Percentiles rank a stretch among this genome's conserved stretches.
These are phyloP conservation scores for Apolygus lucorum DNA, from an alignment of 1,140 invertebrate genomes.

Conservation along the genomic window DNA sequence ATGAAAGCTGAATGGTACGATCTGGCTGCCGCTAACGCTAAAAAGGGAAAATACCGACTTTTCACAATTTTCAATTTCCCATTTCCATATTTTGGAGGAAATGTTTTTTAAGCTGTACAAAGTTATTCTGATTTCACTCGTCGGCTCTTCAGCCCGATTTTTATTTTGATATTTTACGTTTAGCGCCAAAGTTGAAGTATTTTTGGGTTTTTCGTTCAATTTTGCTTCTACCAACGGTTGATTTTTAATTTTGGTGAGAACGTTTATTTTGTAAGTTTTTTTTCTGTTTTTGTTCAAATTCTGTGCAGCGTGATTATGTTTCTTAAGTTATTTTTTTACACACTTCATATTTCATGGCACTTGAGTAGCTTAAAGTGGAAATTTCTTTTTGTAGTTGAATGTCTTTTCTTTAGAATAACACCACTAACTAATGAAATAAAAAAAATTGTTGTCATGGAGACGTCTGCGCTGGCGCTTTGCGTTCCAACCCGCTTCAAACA, in stretches of 20 bases:
- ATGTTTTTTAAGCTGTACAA: constrained; percentile 1
- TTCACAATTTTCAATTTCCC: too few relatives aligned
- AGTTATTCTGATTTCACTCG: background rate
- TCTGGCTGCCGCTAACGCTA: too few relatives aligned
- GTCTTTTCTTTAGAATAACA: constrained; percentile 3
- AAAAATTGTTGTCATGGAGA: too few relatives aligned
- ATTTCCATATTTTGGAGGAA: constrained; percentile 13
- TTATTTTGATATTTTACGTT: constrained; percentile 8
- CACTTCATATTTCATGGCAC: constrained; percentile 9
- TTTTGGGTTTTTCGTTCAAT: constrained; percentile 18
- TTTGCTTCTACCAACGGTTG: constrained; percentile 9
- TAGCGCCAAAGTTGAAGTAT: constrained; percentile 15
- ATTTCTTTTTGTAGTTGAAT: constrained; percentile 4
- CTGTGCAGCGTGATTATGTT: constrained; percentile 8
- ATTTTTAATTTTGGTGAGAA: constrained; percentile 10
- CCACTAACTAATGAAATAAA: too few relatives aligned
- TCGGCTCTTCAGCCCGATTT: background rate
- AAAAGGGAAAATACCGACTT: too few relatives aligned
- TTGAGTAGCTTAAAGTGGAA: constrained; percentile 2
- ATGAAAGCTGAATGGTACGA: too few relatives aligned
- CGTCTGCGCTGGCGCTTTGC: too few relatives aligned
- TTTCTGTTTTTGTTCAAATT: constrained; percentile 20
- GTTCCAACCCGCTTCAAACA: too few relatives aligned
- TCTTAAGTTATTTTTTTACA: background rate
- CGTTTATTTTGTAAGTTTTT: constrained; percentile 5